Base-by-base conservation (phyloP, 2,888 invertebrate genomes). In the Xanthia togata region DNA sequence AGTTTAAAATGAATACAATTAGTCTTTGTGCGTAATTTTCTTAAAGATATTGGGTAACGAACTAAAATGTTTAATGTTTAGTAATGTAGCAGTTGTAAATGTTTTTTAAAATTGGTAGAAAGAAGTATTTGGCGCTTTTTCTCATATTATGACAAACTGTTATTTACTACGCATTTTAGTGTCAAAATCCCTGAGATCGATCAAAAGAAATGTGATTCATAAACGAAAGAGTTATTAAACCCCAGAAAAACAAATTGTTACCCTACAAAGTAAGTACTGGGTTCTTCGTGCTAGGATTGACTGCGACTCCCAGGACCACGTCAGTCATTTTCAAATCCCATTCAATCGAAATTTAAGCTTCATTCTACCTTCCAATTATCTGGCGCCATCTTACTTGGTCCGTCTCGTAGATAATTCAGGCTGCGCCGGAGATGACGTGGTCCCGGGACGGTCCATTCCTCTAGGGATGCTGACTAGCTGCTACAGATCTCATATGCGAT, bases 361-460 rank as follows among this genome's bases (percentile, higher is more conserved):
- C 69, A 74, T 72, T 72, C 62, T 57, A 55, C 20, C 55, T 76
- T 41, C 74, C 82, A 87, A 85, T 87, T 79, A 84, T 79, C 70
- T 35, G n/a, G 47, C 60, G 47, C 68, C 78, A 65, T 74, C 86
- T 83, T 78, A 68, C 59, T 47, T 31, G 53, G 81, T 67, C 69
- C 68, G 9, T 74, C 76, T 84, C 64, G 68, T 81, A 76, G 81
- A 85, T 85, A 87, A 87, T 84, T 81, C 85, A 82, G 59, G 70
- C 63, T 55, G 72, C 53, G n/a, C 79, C 82, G 86, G 83, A 87
- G 73, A 79, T 82, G 87, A 78, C 62, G 62, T 20, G 50, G 47
- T 50, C 62, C 62, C 57, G 23, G 41, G 20, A 38, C 53, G 31
- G 78, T 55, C 85, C 76, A 75, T 75, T 73, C 59, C 82, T 65